A percentile compares a stretch with the other conserved stretches of the same genome.
These are phyloP conservation scores for Heteromyza rotundicornis DNA, from an alignment of 2,888 invertebrate species.

Conservation along the genomic window DNA sequence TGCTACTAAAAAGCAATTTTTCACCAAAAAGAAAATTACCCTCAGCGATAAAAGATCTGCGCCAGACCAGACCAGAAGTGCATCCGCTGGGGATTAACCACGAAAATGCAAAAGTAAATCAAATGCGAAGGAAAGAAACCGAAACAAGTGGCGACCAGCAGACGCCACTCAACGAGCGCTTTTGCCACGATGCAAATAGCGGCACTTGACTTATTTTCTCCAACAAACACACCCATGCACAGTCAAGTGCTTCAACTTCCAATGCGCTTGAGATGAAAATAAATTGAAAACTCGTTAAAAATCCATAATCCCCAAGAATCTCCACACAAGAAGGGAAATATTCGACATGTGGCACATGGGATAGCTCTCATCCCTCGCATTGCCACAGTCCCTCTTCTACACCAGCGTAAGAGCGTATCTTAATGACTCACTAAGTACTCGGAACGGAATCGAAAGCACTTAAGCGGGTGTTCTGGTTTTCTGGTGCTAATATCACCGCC, in stretches of 20 bases:
- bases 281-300: slow-evolving; percentile 63
- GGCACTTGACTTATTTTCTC: neutral
- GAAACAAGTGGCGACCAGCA: slow-evolving; percentile 16
- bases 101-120: no score
- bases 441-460: neutral
- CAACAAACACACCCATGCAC: slow-evolving; percentile 4
- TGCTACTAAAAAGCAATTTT: neutral
- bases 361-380: neutral
- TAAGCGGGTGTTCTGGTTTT: slow-evolving; percentile 5
- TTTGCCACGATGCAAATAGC: neutral
- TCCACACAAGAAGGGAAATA: slow-evolving; percentile 15
- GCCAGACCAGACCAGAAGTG: no score
- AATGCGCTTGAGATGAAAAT: slow-evolving; percentile 38
- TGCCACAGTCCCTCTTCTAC: neutral
- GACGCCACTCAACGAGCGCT: neutral
- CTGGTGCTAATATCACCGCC: neutral
- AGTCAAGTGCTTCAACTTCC: slow-evolving; percentile 38
- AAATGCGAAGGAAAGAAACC: slow-evolving; percentile 1
- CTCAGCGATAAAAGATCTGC: no score
- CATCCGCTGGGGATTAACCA: no score
- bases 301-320: slow-evolving; percentile 58
- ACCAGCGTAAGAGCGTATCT: neutral
- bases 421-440: slow-evolving; percentile 3
- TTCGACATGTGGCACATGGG: slow-evolving; percentile 12
- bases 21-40: neutral